Conservation (phyloP, 2,113 vertebrate species). For the Sylvilagus bachmani region DNA sequence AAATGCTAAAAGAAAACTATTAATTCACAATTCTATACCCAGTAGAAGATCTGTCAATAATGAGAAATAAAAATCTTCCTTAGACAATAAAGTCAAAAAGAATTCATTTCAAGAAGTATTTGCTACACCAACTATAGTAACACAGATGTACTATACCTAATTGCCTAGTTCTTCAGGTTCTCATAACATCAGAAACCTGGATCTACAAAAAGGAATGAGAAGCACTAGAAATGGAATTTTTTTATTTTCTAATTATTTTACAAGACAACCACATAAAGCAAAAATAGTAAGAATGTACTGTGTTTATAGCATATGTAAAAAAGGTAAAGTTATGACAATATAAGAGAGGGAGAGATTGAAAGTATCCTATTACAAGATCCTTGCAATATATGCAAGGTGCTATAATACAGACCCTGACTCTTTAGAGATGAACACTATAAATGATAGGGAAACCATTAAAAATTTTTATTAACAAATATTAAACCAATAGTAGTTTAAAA, state of each 20-base stretch:
- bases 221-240: background rate
- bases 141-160: background rate
- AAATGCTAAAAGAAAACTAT: background rate
- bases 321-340: background rate
- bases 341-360: background rate
- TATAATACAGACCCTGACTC: background rate
- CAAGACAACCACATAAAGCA: background rate
- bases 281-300: background rate
- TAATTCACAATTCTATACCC: background rate
- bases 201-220: slow-evolving; percentile 18
- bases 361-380: background rate
- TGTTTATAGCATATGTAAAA: background rate
- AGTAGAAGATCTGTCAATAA: background rate
- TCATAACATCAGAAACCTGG: background rate
- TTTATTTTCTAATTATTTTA: slow-evolving; percentile 7
- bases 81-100: background rate
- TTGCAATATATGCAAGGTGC: background rate
- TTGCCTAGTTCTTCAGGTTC: background rate
- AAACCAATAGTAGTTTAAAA: background rate
- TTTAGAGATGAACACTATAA: slow-evolving; percentile 34
- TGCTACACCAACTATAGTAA: background rate
- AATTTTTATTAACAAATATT: background rate
- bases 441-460: background rate
- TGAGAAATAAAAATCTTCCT: background rate
- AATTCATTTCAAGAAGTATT: background rate